Percentiles rank a stretch among this genome's conserved stretches.
Evolutionary conservation across 1,140 invertebrate genomes (phyloP).

Genomic region (Coenobita brevimanus): DNA sequence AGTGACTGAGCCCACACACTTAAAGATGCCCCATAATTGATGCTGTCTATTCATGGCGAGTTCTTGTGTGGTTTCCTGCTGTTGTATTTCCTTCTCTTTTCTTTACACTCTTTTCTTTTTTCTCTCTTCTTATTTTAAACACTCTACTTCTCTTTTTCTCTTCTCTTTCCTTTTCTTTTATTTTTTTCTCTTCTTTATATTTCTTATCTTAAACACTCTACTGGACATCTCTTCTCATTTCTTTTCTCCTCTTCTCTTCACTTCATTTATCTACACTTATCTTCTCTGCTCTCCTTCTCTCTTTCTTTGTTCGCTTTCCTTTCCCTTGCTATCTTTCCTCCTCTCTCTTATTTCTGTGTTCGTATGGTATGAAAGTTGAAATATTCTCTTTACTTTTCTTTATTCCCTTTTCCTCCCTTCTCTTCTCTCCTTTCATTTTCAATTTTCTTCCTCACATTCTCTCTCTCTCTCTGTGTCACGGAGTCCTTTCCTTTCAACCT

Average conservation of each 20-base stretch:
- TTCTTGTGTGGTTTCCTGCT: neutral
- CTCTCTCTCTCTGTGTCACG: conserved; percentile 1
- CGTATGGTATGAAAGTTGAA: neutral
- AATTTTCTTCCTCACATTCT: neutral
- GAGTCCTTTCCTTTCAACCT: neutral
- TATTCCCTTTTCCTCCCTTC: neutral
- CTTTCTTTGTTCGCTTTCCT: too few species aligned
- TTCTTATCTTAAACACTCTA: too few species aligned
- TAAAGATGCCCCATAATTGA: too few species aligned
- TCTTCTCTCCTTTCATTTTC: neutral
- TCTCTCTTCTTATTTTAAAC: neutral
- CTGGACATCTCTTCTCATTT: too few species aligned
- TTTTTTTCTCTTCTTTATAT: neutral
- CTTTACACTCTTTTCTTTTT: neutral
- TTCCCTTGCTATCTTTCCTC: neutral
- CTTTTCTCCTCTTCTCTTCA: neutral
- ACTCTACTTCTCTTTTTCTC: too few species aligned
- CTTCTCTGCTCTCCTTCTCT: too few species aligned
- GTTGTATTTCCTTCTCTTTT: neutral
- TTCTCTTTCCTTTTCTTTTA: neutral
- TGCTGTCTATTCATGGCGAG: too few species aligned
- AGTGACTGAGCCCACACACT: too few species aligned
- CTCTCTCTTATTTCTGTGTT: neutral
- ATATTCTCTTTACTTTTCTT: neutral
- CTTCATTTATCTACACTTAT: too few species aligned